A percentile compares a stretch with the other conserved stretches of the same genome.
These are phyloP conservation scores for Cyanoramphus novaezelandiae DNA, from an alignment of 2,113 vertebrate species.

Conservation along the genomic window DNA sequence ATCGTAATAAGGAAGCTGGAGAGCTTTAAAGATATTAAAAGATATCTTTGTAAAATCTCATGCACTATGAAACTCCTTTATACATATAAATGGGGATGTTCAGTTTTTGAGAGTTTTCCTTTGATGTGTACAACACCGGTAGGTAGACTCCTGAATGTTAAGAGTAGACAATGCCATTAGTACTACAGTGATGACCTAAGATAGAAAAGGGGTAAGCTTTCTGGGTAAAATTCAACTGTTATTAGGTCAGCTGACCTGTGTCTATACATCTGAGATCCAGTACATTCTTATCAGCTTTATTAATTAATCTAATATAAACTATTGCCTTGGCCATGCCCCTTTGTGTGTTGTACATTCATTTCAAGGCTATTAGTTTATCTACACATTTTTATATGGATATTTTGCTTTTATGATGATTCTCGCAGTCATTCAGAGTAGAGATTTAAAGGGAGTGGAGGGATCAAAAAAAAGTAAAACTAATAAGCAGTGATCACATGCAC, in stretches of 20 bases:
- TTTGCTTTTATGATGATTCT: neutral
- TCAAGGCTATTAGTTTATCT: neutral
- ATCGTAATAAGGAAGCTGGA: neutral
- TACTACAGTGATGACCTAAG: neutral
- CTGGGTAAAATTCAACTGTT: neutral
- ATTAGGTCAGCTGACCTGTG: neutral
- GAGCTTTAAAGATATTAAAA: neutral
- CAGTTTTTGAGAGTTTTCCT: neutral
- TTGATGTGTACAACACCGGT: rapidly evolving
- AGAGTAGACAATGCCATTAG: neutral
- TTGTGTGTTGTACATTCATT: neutral
- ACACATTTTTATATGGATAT: rapidly evolving
- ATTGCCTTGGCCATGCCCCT: neutral
- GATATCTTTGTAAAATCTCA: neutral
- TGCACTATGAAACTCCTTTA: neutral
- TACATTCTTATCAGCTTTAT: neutral
- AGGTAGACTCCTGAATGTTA: neutral
- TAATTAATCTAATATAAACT: neutral
- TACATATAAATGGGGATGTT: neutral
- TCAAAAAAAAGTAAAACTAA: neutral
- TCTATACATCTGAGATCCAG: neutral
- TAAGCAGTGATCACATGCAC: rapidly evolving
- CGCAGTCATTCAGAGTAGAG: neutral
- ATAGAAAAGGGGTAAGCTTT: neutral
- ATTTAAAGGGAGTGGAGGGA: neutral